Evolutionary conservation across 2,113 vertebrate genomes (phyloP).

Genomic region (Epinephelus fuscoguttatus): DNA sequence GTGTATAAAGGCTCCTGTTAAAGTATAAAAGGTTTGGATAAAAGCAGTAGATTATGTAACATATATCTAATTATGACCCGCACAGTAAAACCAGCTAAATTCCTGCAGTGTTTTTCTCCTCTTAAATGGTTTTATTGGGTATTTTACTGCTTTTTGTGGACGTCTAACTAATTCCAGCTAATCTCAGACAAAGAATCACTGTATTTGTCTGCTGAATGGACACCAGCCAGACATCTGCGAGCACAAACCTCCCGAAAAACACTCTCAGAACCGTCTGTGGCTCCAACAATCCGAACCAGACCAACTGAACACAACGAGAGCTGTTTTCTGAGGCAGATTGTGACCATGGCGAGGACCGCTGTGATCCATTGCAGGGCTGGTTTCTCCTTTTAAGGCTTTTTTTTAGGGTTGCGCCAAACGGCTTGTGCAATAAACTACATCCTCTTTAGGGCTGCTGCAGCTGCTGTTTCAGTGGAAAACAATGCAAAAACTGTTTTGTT

Average conservation of each 20-base stretch:
- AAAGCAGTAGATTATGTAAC: constrained; percentile 21
- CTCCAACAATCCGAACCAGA: constrained; percentile 51
- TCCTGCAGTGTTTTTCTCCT: constrained; percentile 11
- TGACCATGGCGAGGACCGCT: constrained; percentile 41
- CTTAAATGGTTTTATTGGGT: constrained; percentile 40
- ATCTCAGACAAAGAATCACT: constrained; percentile 69
- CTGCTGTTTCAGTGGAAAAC: constrained; percentile 54
- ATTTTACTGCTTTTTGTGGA: constrained; percentile 45
- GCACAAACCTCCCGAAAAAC: constrained; percentile 40
- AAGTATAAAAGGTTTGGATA: background rate
- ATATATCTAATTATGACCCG: constrained; percentile 8
- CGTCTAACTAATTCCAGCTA: constrained; percentile 32
- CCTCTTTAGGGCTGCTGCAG: constrained; percentile 70
- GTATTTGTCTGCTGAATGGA: constrained; percentile 63
- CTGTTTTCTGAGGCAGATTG: constrained; percentile 51
- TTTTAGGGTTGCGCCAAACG: constrained; percentile 55
- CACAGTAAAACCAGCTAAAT: constrained; percentile 31
- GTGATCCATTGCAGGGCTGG: constrained; percentile 50
- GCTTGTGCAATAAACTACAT: constrained; percentile 79
- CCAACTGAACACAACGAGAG: constrained; percentile 38
- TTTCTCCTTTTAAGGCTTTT: constrained; percentile 66
- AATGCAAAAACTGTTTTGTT: constrained; percentile 46
- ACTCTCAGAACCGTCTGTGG: constrained; percentile 31
- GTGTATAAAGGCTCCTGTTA: background rate
- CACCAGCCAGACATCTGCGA: constrained; percentile 69